A percentile compares a stretch with the other conserved stretches of the same genome.
phyloP scores from a whole-genome alignment of 2,797 vertebrate genomes.

The Protosalanx chinensis region DNA sequence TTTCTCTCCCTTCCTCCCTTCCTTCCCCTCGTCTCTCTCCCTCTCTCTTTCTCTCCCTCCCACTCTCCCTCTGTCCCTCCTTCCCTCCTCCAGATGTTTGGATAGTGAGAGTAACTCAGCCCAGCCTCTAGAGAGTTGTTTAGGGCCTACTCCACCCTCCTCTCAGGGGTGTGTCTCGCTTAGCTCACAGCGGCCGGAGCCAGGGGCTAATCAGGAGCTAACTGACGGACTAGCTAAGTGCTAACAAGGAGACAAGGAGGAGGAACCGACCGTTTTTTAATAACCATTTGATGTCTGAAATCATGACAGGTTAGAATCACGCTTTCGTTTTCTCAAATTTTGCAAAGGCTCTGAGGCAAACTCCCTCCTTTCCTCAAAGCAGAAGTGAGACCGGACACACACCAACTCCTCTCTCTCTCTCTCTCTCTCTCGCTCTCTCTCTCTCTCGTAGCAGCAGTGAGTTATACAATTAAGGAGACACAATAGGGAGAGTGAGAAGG shows the following conservation, averaged over 20 bases:
- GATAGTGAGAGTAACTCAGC: constrained; percentile 43
- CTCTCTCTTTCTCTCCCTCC: neutral
- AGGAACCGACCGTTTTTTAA: neutral
- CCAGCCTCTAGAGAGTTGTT: constrained; percentile 10
- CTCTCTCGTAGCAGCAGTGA: constrained; percentile 12
- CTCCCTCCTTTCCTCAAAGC: neutral
- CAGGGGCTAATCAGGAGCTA: neutral
- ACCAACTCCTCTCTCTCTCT: constrained; percentile 1
- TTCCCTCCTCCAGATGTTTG: constrained; percentile 61
- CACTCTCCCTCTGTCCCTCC: constrained; percentile 27
- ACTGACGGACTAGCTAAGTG: too few relatives aligned
- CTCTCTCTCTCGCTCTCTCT: neutral
- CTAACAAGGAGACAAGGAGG: neutral
- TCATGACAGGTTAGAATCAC: neutral
- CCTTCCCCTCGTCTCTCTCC: neutral
- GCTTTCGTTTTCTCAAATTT: neutral
- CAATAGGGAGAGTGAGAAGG: neutral
- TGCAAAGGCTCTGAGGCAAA: neutral
- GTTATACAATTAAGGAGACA: too few relatives aligned
- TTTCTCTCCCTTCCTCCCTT: constrained; percentile 2
- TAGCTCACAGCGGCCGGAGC: neutral
- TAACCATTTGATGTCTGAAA: neutral
- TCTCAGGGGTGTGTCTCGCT: constrained; percentile 11
- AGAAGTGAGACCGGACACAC: constrained; percentile 6
- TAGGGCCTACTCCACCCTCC: constrained; percentile 27